Conservation (phyloP, 2,113 vertebrate genomes). For the Sciurus niger region DNA sequence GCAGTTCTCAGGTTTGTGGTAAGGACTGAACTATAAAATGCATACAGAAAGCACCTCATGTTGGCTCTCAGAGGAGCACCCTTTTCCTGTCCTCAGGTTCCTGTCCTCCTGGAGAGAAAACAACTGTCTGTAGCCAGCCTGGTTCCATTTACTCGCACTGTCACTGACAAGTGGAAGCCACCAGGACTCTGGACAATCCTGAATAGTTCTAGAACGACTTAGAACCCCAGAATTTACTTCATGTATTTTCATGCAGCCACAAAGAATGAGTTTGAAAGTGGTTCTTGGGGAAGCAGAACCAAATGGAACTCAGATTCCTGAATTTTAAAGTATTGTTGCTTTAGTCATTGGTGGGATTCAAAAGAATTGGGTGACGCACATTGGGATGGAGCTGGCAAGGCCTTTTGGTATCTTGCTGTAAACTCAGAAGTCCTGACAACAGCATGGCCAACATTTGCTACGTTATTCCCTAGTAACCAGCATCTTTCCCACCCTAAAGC, state of each 20-base stretch:
- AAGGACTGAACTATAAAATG: neutral
- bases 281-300: neutral
- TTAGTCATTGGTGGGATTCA: conserved; percentile 67
- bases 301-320: conserved; percentile 68
- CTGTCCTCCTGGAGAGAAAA: neutral
- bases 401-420: neutral
- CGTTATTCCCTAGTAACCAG: conserved; percentile 13
- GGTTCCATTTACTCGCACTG: neutral
- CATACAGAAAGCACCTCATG: accelerated
- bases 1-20: neutral
- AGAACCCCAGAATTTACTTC: conserved; percentile 25
- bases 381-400: conserved; percentile 43
- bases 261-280: conserved; percentile 49
- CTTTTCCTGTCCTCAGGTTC: neutral
- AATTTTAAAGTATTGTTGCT: conserved; percentile 55
- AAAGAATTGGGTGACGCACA: conserved; percentile 71
- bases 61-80: neutral
- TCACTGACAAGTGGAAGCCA: neutral
- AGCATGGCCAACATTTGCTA: neutral
- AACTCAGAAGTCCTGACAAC: conserved; percentile 23
- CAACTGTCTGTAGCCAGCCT: neutral
- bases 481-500: conserved; percentile 16
- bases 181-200: neutral
- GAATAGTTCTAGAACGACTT: conserved; percentile 63
- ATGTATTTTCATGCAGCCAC: conserved; percentile 27